A percentile compares a stretch with the other conserved stretches of the same genome.
Evolutionary conservation across 2,797 vertebrate genomes (phyloP).

Genomic region (Gadopsis bispinosus): DNA sequence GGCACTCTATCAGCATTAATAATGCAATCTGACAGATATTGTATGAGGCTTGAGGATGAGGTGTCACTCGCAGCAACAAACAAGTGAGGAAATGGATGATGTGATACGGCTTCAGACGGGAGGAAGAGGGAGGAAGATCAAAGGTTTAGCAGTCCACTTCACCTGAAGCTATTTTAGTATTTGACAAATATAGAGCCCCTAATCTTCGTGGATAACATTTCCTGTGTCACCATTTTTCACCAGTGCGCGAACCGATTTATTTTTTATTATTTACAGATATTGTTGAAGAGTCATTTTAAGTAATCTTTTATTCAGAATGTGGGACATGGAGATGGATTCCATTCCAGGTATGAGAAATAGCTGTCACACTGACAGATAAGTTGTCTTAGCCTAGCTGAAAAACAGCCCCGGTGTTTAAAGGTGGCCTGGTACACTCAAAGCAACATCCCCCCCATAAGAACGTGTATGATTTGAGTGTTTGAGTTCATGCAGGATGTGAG

Average conservation of each 20-base stretch:
- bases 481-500: conserved; percentile 37
- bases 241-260: background rate
- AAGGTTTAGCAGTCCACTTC: conserved; percentile 61
- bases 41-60: conserved; percentile 43
- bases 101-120: conserved; percentile 48
- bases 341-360: conserved; percentile 23
- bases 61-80: conserved; percentile 61
- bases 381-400: conserved; percentile 26
- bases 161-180: conserved; percentile 58
- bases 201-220: conserved; percentile 40
- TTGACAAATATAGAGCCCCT: conserved; percentile 46
- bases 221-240: conserved; percentile 32
- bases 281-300: conserved; percentile 12
- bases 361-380: conserved; percentile 28
- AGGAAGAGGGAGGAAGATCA: conserved; percentile 45
- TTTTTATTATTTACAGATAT: conserved; percentile 33
- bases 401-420: conserved; percentile 35
- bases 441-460: conserved; percentile 17
- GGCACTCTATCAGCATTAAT: conserved; percentile 57
- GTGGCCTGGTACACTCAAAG: conserved; percentile 21
- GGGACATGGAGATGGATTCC: conserved; percentile 30
- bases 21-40: conserved; percentile 64
- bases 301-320: conserved; percentile 15
- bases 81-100: conserved; percentile 56
- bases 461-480: conserved; percentile 14